Base-by-base conservation (phyloP, 2,113 vertebrate species). In the Myrmecophaga tridactyla region DNA sequence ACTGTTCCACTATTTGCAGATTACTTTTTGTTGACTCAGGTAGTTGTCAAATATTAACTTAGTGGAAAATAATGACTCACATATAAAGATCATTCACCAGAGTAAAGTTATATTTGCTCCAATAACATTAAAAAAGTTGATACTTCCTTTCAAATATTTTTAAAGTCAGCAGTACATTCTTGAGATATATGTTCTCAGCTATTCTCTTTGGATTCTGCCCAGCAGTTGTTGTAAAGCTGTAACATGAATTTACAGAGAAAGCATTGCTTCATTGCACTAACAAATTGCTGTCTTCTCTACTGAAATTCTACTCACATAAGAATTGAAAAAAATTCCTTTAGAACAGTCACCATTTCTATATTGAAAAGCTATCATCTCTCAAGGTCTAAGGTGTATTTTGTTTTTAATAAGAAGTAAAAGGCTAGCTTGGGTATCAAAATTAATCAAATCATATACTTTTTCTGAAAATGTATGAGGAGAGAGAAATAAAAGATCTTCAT, bases 91-190 rank as follows among this genome's bases (percentile, higher is more conserved):
- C 36, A 85, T 62, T 84, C 65, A 82, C 29, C 23, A 62, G 39
- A 34, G 76, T 23, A 84, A 84, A 88, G 41, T 87, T 80, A 36
- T 77, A 72, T 88, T 95, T 88, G 56, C 25, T 73, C 60, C 17
- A 62, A 21, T 60, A 87, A 91, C 88, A 73, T 91, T 84, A 34
- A 65, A 62, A 58, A 67, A 56, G 34, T 78, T 84, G 43, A n/a
- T 88, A 75, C 48, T 88, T 87, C 20, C 39, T 95, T 91, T 94
- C 36, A 91, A 80, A 78, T 80, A 84, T 56, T 89, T 90, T 31
- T 56, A 46, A 91, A 84, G 23, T 7, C 63, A 60, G 17, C 23
- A 73, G 27, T 56, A 39, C 29, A 36, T 73, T 77, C 23, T 67
- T 83, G 62, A 72, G 76, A 27, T 46, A 8, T 36, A 12, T 48